Base-by-base conservation (phyloP, 2,113 vertebrate genomes). In the Oreochromis spilurus region DNA sequence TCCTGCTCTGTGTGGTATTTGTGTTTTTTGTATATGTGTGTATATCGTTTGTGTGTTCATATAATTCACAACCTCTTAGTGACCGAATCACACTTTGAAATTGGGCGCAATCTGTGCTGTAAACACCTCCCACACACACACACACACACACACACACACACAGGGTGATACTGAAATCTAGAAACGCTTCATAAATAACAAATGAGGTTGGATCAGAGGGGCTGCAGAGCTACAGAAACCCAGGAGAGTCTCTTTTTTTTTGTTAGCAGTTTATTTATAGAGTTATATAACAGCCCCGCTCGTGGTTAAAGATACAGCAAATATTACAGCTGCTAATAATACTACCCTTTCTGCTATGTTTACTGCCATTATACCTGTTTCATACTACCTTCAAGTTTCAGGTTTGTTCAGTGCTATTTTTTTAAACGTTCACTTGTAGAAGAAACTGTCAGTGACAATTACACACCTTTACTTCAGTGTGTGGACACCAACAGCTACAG, bases 91-190 rank as follows among this genome's bases (percentile, higher is more conserved):
- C 91, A 92, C 90, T 88, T 87, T 77, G 84, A 84, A 92, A 87
- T 87, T 72, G 83, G 84, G 84, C 79, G 89, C 90, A 92, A 84
- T 93, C 87, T 91, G 93, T 83, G 89, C 91, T 80, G 87, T 84
- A 79, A 90, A 89, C 87, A 88, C 81, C 88, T 84, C 93, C 85
- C 84, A 84, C 77, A 53, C 83, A 43, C 87, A 52, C 75, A 84
- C 52, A 86, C 62, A 9, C 84, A 34, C 21, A 24, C 21, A 24
- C 21, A 45, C 50, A 21, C 52, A 55, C 52, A 86, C 62, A 9
- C 84, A 34, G 0, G 14, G 0, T 57, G 52, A 83, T 60, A 79
- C 82, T 78, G 50, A 83, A 17, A 43, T 77, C 79, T 54, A 89
- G 81, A 91, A 67, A 83, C 0, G 36, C 82, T 70, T 90, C 80